phyloP scores from a whole-genome alignment of 1,140 invertebrate species.

The Calliphora vicina region DNA sequence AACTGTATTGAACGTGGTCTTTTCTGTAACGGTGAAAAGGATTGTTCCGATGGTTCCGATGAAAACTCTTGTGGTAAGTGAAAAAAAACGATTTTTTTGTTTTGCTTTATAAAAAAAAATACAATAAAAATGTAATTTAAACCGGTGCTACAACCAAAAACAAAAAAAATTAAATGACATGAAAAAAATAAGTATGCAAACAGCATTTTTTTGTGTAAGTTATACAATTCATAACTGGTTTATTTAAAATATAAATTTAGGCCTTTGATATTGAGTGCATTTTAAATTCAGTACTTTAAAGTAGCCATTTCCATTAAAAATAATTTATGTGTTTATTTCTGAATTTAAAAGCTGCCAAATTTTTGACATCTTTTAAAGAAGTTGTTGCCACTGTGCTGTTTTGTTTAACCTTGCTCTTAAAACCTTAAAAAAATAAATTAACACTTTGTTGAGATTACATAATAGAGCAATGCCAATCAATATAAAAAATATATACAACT shows the following conservation, averaged over 20 bases:
- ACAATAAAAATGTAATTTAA: background rate
- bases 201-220: background rate
- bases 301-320: background rate
- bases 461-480: background rate
- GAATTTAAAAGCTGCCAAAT: too few relatives aligned
- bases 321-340: too few relatives aligned
- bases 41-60: conserved; percentile 88
- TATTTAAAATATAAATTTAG: too few relatives aligned
- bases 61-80: conserved; percentile 91
- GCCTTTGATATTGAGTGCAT: too few relatives aligned
- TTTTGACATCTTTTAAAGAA: background rate
- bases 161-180: too few relatives aligned
- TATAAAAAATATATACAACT: background rate
- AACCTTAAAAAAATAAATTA: conserved; percentile 28
- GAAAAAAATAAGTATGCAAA: background rate
- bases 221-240: background rate
- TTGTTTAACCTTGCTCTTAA: conserved; percentile 29
- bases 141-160: background rate
- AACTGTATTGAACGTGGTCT: conserved; percentile 87
- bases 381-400: background rate
- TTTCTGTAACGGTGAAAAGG: conserved; percentile 93
- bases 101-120: background rate
- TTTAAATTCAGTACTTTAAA: too few relatives aligned
- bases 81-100: background rate
- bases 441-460: background rate